phyloP scores from a whole-genome alignment of 2,888 invertebrate genomes.

The Sinopyrophorus schimmeli region DNA sequence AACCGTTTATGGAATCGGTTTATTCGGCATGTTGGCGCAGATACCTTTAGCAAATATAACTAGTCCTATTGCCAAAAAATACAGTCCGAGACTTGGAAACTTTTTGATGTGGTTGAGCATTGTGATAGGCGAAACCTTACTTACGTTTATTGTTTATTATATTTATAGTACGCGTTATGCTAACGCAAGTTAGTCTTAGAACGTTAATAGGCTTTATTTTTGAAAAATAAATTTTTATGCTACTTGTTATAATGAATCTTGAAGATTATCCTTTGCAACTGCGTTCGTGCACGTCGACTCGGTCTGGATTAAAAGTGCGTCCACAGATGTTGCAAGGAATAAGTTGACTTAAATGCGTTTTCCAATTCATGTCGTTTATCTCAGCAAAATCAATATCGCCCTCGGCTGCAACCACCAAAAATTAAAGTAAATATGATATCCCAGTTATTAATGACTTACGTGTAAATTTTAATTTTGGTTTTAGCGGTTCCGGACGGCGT shows the following conservation, averaged over 20 bases:
- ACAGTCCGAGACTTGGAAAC: conserved; percentile 9
- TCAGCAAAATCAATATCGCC: conserved; percentile 52
- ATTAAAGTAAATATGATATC: conserved; percentile 4
- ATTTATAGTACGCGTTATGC: neutral
- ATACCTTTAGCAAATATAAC: conserved; percentile 9
- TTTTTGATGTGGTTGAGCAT: conserved; percentile 6
- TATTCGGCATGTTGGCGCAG: conserved; percentile 11
- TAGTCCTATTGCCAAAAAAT: neutral
- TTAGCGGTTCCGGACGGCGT: conserved; percentile 61
- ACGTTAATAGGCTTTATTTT: too few relatives aligned
- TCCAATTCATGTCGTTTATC: conserved; percentile 59
- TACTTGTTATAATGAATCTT: too few relatives aligned
- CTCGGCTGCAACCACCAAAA: conserved; percentile 42
- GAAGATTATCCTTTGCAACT: conserved; percentile 59
- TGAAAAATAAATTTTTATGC: too few relatives aligned
- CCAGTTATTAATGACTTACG: too few relatives aligned
- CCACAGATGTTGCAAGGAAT: conserved; percentile 65
- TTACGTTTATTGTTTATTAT: conserved; percentile 3
- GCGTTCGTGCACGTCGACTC: conserved; percentile 64
- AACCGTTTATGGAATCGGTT: conserved; percentile 13
- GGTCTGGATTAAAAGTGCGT: conserved; percentile 68
- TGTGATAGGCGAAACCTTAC: conserved; percentile 2
- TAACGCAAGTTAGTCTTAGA: too few relatives aligned
- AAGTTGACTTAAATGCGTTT: conserved; percentile 61
- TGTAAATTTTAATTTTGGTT: conserved; percentile 59